Percentiles rank a stretch among this genome's conserved stretches.
phyloP scores from a whole-genome alignment of 2,888 invertebrate species.

The Microchrysa polita region DNA sequence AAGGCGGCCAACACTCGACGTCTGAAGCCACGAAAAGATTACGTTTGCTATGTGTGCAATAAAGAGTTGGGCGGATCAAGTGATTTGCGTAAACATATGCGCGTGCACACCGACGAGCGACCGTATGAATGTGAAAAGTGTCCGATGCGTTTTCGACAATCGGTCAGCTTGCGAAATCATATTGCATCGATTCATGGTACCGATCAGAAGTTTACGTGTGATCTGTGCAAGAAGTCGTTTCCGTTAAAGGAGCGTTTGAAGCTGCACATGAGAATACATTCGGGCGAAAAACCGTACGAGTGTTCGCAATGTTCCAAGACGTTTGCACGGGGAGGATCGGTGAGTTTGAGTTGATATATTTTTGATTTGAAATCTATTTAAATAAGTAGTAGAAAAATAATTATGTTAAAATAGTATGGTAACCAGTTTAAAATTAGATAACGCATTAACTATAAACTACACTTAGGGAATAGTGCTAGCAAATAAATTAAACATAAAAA shows the following conservation, averaged over 20 bases:
- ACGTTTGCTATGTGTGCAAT: conserved; percentile 71
- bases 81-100: conserved; percentile 74
- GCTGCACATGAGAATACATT: conserved; percentile 78
- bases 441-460: no score
- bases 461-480: no score
- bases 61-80: conserved; percentile 73
- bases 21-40: conserved; percentile 58
- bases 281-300: conserved; percentile 74
- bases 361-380: no score
- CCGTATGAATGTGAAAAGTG: conserved; percentile 73
- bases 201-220: conserved; percentile 70
- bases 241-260: conserved; percentile 78
- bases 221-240: conserved; percentile 80
- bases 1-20: not conserved
- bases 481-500: no score
- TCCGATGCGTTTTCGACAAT: conserved; percentile 71
- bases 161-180: conserved; percentile 73
- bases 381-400: no score
- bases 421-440: no score
- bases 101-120: conserved; percentile 72
- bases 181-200: conserved; percentile 61
- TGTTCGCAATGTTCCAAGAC: conserved; percentile 72
- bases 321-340: conserved; percentile 79
- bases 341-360: no score
- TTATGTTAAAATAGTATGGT: no score